Base-by-base conservation (phyloP, 2,113 vertebrate genomes). In the Gallinago paraguaiae region DNA sequence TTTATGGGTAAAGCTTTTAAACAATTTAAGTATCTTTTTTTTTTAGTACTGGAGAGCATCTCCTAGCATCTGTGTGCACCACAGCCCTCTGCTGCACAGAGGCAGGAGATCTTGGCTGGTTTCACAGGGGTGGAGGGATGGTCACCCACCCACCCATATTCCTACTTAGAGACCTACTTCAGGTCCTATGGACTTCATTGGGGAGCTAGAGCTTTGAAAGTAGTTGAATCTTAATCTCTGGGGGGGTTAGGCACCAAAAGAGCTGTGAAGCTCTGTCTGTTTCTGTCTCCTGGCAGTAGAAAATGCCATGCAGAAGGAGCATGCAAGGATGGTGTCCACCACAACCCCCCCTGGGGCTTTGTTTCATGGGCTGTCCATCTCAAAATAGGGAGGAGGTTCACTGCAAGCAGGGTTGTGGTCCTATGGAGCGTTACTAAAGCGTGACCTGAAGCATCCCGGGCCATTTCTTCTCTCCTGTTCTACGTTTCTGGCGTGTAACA, bases 81-180 rank as follows among this genome's bases (percentile, higher is more conserved):
- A 92, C 59, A 92, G 82, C 82, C 82, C 54, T 90, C 83, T 88
- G 76, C 86, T 91, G 83, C 43, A 56, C 37, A 56, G 82, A 70
- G 54, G 17, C 41, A 54, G 46, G 51, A 92, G 53, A 69, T 9
- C 37, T 70, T 43, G 59, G 14, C 17, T 72, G 41, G 45, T 86
- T 72, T 69, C 33, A 9, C 7, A 6, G n/a, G 31, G 43, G 13
- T 2, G 0, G 19, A 67, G 48, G 4, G 20, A 15, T 30, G 50
- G 23, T 46, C 30, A 39, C 48, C 10, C 22, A 59, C 33, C 60
- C 30, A 54, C 50, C 28, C 12, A 13, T 65, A 10, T 7, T 70
- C 54, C 25, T 86, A 8, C 46, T 33, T 6, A 2, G 19, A n/a
- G 28, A 30, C 67, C 46, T 8, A 10, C 50, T 77, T 77, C 11